Evolutionary conservation across 2,888 invertebrate genomes (phyloP).

Genomic region (Agrypnus murinus): DNA sequence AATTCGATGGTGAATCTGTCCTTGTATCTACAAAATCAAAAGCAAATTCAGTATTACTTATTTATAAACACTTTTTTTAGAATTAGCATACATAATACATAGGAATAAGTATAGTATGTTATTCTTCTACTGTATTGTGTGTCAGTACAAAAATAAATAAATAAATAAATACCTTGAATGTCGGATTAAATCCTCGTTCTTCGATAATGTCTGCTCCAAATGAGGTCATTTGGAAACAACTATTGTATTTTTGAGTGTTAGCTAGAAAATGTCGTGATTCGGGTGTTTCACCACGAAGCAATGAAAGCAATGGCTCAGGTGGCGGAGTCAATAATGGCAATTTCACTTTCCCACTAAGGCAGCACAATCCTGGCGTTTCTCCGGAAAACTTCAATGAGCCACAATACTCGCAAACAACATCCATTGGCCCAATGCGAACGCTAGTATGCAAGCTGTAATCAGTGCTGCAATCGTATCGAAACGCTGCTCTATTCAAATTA

Average conservation of each 20-base stretch:
- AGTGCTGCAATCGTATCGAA: constrained; percentile 38
- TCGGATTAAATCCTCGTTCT: constrained; percentile 28
- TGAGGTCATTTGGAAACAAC: constrained; percentile 44
- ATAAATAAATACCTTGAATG: constrained; percentile 20
- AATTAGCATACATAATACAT: constrained; percentile 26
- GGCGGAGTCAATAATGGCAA: constrained; percentile 30
- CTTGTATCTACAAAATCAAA: constrained; percentile 53
- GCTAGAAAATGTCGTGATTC: constrained; percentile 34
- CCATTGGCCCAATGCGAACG: constrained; percentile 46
- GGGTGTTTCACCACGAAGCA: constrained; percentile 46
- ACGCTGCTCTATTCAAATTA: constrained; percentile 63
- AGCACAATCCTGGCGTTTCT: constrained; percentile 53
- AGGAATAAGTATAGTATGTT: not conserved
- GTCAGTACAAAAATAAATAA: not conserved
- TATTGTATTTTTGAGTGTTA: constrained; percentile 42
- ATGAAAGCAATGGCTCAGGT: constrained; percentile 34
- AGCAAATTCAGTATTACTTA: constrained; percentile 33
- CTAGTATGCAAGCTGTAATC: constrained; percentile 25
- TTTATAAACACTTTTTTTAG: constrained; percentile 4
- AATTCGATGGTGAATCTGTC: constrained; percentile 49
- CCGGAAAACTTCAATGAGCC: constrained; percentile 47
- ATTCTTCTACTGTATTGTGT: not conserved
- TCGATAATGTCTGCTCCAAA: constrained; percentile 36
- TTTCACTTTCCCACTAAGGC: constrained; percentile 33
- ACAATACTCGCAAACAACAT: constrained; percentile 52